phyloP scores from a whole-genome alignment of 2,113 vertebrate species.

The Coreoperca whiteheadi region DNA sequence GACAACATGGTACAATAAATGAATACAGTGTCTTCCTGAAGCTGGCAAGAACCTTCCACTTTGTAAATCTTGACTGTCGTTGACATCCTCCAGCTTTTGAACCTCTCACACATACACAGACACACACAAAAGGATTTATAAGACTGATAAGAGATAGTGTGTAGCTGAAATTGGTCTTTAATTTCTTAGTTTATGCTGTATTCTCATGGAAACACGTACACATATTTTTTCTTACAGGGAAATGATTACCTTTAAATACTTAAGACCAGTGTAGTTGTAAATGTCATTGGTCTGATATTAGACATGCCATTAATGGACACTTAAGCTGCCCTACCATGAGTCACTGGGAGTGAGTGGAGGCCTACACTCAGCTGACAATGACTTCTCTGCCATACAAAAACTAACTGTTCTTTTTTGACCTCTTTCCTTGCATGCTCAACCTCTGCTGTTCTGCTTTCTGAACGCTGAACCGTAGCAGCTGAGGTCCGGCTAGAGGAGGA shows the following conservation, averaged over 20 bases:
- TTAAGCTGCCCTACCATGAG: conserved; percentile 40
- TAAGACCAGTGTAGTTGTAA: neutral
- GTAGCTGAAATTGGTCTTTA: neutral
- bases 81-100: conserved; percentile 52
- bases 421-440: conserved; percentile 31
- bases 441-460: conserved; percentile 35
- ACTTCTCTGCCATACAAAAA: conserved; percentile 62
- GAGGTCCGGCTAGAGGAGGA: conserved; percentile 55
- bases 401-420: conserved; percentile 25
- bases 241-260: neutral
- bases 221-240: neutral
- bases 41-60: conserved; percentile 20
- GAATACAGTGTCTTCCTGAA: conserved; percentile 18
- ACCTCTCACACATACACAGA: conserved; percentile 2
- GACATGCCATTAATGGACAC: conserved; percentile 49
- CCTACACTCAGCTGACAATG: conserved; percentile 67
- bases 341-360: conserved; percentile 45
- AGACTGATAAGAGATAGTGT: neutral
- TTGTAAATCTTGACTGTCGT: conserved; percentile 44
- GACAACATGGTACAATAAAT: conserved; percentile 12
- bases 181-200: neutral
- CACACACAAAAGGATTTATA: conserved; percentile 1
- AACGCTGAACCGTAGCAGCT: conserved; percentile 42
- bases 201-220: conserved; percentile 7
- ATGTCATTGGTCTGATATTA: conserved; percentile 20